Percentiles rank a stretch among this genome's conserved stretches.
phyloP scores from a whole-genome alignment of 37 sponge, comb jelly and placozoan species.

The Bolinopsis microptera region DNA sequence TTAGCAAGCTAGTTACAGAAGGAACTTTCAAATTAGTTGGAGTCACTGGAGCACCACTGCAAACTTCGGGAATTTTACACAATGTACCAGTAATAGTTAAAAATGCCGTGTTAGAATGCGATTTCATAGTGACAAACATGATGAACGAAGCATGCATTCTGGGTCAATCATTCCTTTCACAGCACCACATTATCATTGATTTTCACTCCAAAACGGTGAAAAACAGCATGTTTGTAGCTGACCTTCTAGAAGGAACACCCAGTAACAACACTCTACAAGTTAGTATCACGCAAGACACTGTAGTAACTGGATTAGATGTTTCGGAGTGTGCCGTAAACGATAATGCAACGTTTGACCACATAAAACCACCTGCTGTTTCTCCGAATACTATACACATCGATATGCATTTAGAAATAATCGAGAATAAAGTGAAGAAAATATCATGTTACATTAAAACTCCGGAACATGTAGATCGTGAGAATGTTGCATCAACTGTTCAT shows the following conservation, averaged over 20 bases:
- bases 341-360: no score
- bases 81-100: not conserved
- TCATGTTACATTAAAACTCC: no score
- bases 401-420: not conserved
- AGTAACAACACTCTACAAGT: not conserved
- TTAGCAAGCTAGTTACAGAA: not conserved
- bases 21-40: slow-evolving; percentile 17
- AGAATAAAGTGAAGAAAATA: not conserved
- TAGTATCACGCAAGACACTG: not conserved
- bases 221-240: not conserved
- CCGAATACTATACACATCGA: not conserved
- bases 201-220: not conserved
- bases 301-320: not conserved
- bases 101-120: not conserved
- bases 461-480: no score
- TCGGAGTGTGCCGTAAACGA: not conserved
- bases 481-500: no score
- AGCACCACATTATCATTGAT: not conserved
- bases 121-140: slow-evolving; percentile 26
- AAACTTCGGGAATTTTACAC: not conserved
- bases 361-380: no score
- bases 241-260: not conserved
- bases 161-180: not conserved
- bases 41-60: slow-evolving; percentile 28
- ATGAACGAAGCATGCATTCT: slow-evolving; percentile 10